A percentile compares a stretch with the other conserved stretches of the same genome.
These are phyloP conservation scores for Xenentodon cancila DNA, from an alignment of 2,797 vertebrate species.

Conservation along the genomic window DNA sequence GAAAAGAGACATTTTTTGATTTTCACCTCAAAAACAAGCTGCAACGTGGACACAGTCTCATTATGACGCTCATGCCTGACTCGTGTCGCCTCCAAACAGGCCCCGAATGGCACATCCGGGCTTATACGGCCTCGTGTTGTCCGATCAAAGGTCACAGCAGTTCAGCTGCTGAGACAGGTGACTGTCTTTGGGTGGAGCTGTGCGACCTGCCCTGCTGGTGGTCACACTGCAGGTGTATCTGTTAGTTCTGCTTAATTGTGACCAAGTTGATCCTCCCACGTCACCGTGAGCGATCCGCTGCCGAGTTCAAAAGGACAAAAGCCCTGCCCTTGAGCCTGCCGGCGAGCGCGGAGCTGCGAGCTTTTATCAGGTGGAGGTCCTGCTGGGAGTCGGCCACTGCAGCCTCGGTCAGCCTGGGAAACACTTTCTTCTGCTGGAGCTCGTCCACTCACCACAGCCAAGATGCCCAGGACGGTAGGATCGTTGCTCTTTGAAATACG, in stretches of 20 bases:
- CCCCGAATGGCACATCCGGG: constrained; percentile 34
- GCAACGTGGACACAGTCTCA: constrained; percentile 3
- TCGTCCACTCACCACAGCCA: constrained; percentile 46
- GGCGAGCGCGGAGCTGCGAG: constrained; percentile 28
- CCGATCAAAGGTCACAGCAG: constrained; percentile 74
- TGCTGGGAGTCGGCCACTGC: constrained; percentile 61
- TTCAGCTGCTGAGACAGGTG: constrained; percentile 59
- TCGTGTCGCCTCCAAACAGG: constrained; percentile 34
- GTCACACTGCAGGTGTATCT: constrained; percentile 43
- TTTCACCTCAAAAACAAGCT: background rate
- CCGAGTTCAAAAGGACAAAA: constrained; percentile 74
- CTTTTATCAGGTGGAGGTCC: constrained; percentile 69
- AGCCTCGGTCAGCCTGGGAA: constrained; percentile 55
- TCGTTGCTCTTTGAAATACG: background rate
- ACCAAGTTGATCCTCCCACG: constrained; percentile 44
- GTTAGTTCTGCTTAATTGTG: constrained; percentile 44
- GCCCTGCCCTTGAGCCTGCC: constrained; percentile 67
- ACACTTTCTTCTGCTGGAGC: constrained; percentile 52
- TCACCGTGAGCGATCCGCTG: constrained; percentile 43
- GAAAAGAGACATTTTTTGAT: too few relatives aligned
- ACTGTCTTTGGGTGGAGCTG: constrained; percentile 58
- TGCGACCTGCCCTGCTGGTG: background rate
- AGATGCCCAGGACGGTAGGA: constrained; percentile 84
- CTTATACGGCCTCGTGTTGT: constrained; percentile 15
- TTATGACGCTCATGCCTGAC: constrained; percentile 15